Evolutionary conservation across 2,797 vertebrate genomes (phyloP).

Genomic region (Benthosema pterotum): DNA sequence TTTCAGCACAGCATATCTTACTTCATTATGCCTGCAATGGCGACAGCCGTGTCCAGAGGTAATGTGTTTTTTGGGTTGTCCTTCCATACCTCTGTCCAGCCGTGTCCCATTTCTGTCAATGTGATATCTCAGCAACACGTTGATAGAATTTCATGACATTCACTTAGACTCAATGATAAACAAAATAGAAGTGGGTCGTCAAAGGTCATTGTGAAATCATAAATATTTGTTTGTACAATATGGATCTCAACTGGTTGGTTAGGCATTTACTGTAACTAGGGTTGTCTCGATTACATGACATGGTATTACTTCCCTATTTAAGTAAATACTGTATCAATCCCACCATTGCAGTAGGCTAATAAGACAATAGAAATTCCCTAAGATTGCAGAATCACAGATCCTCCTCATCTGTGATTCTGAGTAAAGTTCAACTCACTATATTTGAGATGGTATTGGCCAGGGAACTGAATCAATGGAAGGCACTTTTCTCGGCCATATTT

Average conservation of each 20-base stretch:
- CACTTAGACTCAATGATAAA: no score
- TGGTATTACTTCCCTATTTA: neutral
- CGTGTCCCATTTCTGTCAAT: no score
- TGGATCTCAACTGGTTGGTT: slow-evolving; percentile 30
- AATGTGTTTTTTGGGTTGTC: no score
- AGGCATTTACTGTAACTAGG: slow-evolving; percentile 8
- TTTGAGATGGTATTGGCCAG: slow-evolving; percentile 57
- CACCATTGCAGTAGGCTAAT: slow-evolving; percentile 24
- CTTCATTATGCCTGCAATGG: no score
- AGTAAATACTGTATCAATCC: neutral
- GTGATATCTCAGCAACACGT: no score
- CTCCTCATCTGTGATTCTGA: slow-evolving; percentile 42
- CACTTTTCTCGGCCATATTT: slow-evolving; percentile 63
- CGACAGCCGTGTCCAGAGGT: no score
- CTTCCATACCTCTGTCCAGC: no score
- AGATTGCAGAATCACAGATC: slow-evolving; percentile 18
- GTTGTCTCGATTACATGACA: no score
- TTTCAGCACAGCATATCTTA: slow-evolving; percentile 19
- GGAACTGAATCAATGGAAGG: slow-evolving; percentile 60
- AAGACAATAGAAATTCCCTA: slow-evolving; percentile 32
- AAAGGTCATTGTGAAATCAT: no score
- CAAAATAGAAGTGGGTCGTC: no score
- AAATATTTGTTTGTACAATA: no score
- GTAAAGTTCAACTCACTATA: slow-evolving; percentile 52
- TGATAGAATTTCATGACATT: no score